These are phyloP conservation scores for Menidia beryllina DNA, from an alignment of 2,113 vertebrate genomes.

Conservation along the genomic window DNA sequence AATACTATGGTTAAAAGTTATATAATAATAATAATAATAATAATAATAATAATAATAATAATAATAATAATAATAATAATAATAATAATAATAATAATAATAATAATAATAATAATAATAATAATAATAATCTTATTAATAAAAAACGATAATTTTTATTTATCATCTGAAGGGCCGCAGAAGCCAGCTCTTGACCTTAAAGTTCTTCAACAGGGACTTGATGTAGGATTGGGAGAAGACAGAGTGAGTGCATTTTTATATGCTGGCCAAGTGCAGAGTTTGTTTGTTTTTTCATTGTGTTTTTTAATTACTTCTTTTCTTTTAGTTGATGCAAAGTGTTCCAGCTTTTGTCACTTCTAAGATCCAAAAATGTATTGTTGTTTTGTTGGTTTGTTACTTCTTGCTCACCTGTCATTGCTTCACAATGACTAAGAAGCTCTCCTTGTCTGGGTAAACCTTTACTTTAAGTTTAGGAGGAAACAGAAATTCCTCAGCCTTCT, in stretches of 20 bases:
- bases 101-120: too few relatives aligned
- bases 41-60: too few relatives aligned
- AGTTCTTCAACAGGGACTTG: constrained; percentile 19
- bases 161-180: neutral
- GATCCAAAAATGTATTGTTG: neutral
- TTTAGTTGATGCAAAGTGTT: neutral
- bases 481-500: neutral
- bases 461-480: neutral
- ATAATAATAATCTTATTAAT: too few relatives aligned
- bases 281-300: neutral
- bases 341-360: neutral
- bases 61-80: too few relatives aligned
- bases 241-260: neutral
- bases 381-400: neutral
- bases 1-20: too few relatives aligned
- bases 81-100: too few relatives aligned
- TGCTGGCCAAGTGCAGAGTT: neutral
- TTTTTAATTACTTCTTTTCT: neutral
- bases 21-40: too few relatives aligned
- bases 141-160: too few relatives aligned
- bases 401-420: neutral
- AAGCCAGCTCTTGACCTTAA: constrained; percentile 29
- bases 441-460: too few relatives aligned
- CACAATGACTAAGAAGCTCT: too few relatives aligned
- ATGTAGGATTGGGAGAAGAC: neutral